Evolutionary conservation across 2,888 invertebrate genomes (phyloP).

Genomic region (Hydrotaea diabolus): DNA sequence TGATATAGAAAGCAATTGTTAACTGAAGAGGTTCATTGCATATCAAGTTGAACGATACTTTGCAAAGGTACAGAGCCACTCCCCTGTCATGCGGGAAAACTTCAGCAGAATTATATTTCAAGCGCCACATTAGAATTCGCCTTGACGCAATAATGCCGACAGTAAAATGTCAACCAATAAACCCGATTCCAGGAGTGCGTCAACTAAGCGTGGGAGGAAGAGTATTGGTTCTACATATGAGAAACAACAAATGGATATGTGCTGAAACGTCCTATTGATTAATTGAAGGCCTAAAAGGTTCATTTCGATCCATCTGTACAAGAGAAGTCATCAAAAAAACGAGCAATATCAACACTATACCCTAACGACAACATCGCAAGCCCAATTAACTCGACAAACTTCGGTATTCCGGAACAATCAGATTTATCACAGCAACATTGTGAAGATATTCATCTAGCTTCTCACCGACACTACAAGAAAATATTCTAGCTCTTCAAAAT

Average conservation of each 20-base stretch:
- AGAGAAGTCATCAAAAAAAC: too few species aligned
- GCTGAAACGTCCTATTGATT: too few species aligned
- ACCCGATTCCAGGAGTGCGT: slow-evolving; percentile 32
- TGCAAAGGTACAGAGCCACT: slow-evolving; percentile 49
- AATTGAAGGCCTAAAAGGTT: too few species aligned
- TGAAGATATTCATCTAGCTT: too few species aligned
- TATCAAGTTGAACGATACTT: slow-evolving; percentile 29
- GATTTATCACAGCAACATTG: too few species aligned
- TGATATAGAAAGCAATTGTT: slow-evolving; percentile 52
- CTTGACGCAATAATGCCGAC: slow-evolving; percentile 31
- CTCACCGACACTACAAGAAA: too few species aligned
- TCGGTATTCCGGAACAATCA: too few species aligned
- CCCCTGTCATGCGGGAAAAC: slow-evolving; percentile 50
- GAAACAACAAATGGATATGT: slow-evolving; percentile 21
- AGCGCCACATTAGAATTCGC: slow-evolving; percentile 14
- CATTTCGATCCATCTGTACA: too few species aligned
- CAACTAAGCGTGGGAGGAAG: slow-evolving; percentile 51
- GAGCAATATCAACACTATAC: too few species aligned
- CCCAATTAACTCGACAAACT: too few species aligned
- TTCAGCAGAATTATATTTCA: slow-evolving; percentile 49
- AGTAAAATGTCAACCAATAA: slow-evolving; percentile 35
- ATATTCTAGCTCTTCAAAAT: too few species aligned
- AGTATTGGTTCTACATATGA: slow-evolving; percentile 38
- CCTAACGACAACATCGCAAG: too few species aligned
- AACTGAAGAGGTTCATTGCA: slow-evolving; percentile 37